These are phyloP conservation scores for Hypomesus transpacificus DNA, from an alignment of 2,113 vertebrate genomes.

Conservation along the genomic window DNA sequence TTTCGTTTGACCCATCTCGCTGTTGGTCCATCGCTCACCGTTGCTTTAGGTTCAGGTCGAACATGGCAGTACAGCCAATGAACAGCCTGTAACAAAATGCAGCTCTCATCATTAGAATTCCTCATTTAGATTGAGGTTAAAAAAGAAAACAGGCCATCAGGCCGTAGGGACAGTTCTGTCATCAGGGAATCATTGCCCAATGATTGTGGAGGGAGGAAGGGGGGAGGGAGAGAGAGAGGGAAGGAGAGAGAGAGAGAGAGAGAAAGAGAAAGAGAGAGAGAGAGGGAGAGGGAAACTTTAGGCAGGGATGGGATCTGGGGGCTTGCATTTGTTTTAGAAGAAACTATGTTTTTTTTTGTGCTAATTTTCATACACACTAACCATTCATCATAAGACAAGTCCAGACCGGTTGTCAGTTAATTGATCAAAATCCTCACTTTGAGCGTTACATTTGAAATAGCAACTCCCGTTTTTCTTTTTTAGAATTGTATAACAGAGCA, in stretches of 20 bases:
- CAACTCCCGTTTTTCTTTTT: not conserved
- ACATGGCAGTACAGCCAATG: not conserved
- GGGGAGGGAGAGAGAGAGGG: not conserved
- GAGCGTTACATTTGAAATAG: not conserved
- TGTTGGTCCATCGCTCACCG: not conserved
- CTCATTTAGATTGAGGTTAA: not conserved
- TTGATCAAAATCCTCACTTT: conserved; percentile 3
- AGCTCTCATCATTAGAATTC: not conserved
- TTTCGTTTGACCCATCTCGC: conserved; percentile 12
- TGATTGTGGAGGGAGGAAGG: not conserved
- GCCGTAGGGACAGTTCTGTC: not conserved
- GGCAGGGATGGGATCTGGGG: conserved; percentile 6
- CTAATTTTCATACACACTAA: not conserved
- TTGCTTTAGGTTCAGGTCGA: not conserved
- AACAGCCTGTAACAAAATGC: not conserved
- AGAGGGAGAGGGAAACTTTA: not conserved
- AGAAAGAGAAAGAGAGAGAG: not conserved
- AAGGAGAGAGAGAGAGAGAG: not conserved
- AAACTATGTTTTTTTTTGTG: not conserved
- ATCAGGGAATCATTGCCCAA: not conserved
- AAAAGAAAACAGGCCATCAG: conserved; percentile 3
- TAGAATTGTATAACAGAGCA: not conserved
- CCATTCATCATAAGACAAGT: not conserved
- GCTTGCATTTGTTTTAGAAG: not conserved
- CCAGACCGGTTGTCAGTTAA: not conserved